A percentile compares a stretch with the other conserved stretches of the same genome.
These are phyloP conservation scores for Diachasmimorpha longicaudata DNA, from an alignment of 1,140 invertebrate genomes.

Conservation along the genomic window DNA sequence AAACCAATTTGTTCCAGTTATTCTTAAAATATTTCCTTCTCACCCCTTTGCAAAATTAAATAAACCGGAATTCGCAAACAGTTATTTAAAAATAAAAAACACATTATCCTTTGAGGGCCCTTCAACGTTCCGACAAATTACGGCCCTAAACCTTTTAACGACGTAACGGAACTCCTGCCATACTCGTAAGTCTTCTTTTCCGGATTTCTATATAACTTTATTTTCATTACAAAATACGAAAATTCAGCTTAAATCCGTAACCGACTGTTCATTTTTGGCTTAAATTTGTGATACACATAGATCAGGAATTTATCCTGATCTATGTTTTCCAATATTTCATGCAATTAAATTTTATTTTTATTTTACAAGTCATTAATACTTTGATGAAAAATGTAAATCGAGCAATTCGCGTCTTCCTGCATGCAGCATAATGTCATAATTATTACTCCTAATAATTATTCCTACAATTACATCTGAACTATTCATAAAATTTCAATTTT, in stretches of 20 bases:
- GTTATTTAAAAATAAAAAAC: background rate
- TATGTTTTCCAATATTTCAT: too few relatives aligned
- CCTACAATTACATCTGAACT: background rate
- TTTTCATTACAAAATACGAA: background rate
- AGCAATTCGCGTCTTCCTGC: too few relatives aligned
- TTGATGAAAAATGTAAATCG: too few relatives aligned
- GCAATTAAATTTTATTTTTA: too few relatives aligned
- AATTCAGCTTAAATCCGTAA: background rate
- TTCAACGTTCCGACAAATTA: background rate
- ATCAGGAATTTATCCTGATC: too few relatives aligned
- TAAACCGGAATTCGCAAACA: background rate
- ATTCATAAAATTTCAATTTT: background rate
- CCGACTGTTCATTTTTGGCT: too few relatives aligned
- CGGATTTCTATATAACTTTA: background rate
- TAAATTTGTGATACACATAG: too few relatives aligned
- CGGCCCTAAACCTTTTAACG: background rate
- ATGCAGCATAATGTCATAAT: too few relatives aligned
- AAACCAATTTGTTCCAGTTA: too few relatives aligned
- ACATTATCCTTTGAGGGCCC: background rate
- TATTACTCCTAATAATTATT: too few relatives aligned
- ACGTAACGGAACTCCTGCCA: background rate
- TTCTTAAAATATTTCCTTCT: background rate
- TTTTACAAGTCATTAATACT: too few relatives aligned
- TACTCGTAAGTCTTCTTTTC: background rate
- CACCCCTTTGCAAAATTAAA: background rate